Conservation (phyloP, 2,113 vertebrate genomes). For the Cnemophilus loriae region DNA sequence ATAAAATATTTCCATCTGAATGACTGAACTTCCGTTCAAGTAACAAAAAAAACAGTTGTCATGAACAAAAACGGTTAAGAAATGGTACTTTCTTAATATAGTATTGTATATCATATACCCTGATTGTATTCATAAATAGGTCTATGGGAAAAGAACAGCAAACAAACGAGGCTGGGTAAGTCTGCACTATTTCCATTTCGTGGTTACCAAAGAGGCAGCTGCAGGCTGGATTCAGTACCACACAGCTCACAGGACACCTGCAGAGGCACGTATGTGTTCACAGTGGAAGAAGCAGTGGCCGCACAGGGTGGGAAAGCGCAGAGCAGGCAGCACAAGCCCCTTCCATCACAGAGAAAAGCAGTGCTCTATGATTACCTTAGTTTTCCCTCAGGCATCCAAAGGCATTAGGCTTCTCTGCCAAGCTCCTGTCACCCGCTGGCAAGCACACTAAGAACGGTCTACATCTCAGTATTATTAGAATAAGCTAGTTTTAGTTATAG, state of each 20-base stretch:
- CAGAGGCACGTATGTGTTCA: background rate
- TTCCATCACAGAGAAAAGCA: background rate
- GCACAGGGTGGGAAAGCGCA: background rate
- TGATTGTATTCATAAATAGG: background rate
- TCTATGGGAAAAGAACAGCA: background rate
- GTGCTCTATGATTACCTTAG: background rate
- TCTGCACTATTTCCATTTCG: background rate
- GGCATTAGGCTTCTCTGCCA: background rate
- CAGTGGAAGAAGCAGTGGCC: background rate
- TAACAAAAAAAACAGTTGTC: background rate
- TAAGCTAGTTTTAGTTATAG: constrained; percentile 7
- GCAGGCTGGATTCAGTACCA: background rate
- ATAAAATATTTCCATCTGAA: background rate
- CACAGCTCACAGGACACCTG: background rate
- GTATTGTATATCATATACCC: background rate
- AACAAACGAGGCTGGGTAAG: background rate
- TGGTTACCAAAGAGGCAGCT: background rate
- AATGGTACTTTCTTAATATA: background rate
- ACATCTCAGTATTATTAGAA: constrained; percentile 16
- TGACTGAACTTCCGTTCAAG: background rate
- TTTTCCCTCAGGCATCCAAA: background rate
- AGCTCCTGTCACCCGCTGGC: background rate
- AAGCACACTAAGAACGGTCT: background rate
- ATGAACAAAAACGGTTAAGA: background rate
- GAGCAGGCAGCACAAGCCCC: background rate